Percentiles rank a stretch among this genome's conserved stretches.
These are phyloP conservation scores for Menidia beryllina DNA, from an alignment of 2,113 vertebrate species.

Conservation along the genomic window DNA sequence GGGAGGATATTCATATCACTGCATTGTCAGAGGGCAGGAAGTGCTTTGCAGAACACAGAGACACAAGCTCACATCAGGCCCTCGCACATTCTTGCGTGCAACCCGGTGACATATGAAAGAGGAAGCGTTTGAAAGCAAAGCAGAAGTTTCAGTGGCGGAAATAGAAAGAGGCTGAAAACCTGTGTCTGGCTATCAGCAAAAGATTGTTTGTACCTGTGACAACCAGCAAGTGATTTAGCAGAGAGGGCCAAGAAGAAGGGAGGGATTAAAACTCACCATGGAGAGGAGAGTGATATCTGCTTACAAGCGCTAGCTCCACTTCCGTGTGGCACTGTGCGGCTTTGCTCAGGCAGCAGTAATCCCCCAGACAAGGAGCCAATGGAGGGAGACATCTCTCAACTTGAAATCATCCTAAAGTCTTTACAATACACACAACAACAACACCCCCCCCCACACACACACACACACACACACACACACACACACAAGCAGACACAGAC, in stretches of 20 bases:
- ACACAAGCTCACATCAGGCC: constrained; percentile 9
- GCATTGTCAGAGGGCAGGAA: constrained; percentile 69
- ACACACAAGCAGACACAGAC: constrained; percentile 24
- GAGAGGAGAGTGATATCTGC: constrained; percentile 18
- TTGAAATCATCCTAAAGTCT: constrained; percentile 31
- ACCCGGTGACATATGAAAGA: constrained; percentile 47
- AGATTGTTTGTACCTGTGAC: constrained; percentile 31
- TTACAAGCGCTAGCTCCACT: constrained; percentile 30
- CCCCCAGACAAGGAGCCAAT: constrained; percentile 21
- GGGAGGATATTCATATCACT: constrained; percentile 63
- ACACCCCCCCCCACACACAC: constrained; percentile 23
- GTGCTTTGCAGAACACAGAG: constrained; percentile 37
- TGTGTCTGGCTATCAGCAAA: constrained; percentile 1
- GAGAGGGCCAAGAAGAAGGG: constrained; percentile 7
- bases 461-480: constrained; percentile 28
- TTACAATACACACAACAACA: constrained; percentile 24
- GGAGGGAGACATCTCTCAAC: constrained; percentile 35
- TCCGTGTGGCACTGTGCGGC: constrained; percentile 7
- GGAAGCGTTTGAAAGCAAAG: constrained; percentile 53
- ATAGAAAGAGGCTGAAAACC: constrained; percentile 33
- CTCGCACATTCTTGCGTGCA: constrained; percentile 24
- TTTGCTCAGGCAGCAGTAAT: constrained; percentile 38
- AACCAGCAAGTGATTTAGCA: constrained; percentile 13
- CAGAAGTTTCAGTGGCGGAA: constrained; percentile 49
- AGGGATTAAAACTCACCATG: constrained; percentile 18